Conservation (phyloP, 2,797 vertebrate species). For the Silurus lanzhouensis region DNA sequence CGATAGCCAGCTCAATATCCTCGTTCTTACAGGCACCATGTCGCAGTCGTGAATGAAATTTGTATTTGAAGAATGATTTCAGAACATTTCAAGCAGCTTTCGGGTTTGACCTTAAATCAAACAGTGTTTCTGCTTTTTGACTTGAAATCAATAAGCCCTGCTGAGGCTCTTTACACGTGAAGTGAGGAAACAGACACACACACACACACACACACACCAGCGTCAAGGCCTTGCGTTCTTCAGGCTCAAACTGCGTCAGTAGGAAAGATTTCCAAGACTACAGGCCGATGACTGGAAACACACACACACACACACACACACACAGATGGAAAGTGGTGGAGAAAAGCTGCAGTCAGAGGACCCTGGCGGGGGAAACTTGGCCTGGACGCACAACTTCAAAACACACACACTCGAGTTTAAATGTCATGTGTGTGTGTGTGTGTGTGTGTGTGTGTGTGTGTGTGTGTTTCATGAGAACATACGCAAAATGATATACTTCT, state of each 20-base stretch:
- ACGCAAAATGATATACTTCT: background rate
- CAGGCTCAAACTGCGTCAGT: slow-evolving; percentile 72
- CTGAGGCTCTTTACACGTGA: slow-evolving; percentile 14
- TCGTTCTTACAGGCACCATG: too few species aligned
- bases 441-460: slow-evolving; percentile 4
- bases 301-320: slow-evolving; percentile 68
- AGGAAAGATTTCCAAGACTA: slow-evolving; percentile 81
- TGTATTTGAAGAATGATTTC: background rate
- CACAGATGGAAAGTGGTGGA: slow-evolving; percentile 77
- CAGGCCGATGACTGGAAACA: slow-evolving; percentile 76
- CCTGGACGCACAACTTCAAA: slow-evolving; percentile 36
- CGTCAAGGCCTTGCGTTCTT: slow-evolving; percentile 60
- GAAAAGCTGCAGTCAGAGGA: slow-evolving; percentile 73
- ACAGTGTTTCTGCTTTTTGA: background rate
- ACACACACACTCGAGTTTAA: slow-evolving; percentile 2
- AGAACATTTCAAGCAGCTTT: background rate
- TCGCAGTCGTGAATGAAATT: background rate
- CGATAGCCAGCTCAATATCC: background rate
- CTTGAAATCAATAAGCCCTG: background rate
- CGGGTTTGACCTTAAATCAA: background rate
- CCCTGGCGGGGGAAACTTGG: slow-evolving; percentile 71
- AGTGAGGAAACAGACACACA: background rate
- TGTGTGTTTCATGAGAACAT: slow-evolving; percentile 3
- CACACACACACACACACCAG: background rate
- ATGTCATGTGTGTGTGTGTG: slow-evolving; percentile 7